Base-by-base conservation (phyloP, 2,888 invertebrate genomes). In the Fabriciana adippe region DNA sequence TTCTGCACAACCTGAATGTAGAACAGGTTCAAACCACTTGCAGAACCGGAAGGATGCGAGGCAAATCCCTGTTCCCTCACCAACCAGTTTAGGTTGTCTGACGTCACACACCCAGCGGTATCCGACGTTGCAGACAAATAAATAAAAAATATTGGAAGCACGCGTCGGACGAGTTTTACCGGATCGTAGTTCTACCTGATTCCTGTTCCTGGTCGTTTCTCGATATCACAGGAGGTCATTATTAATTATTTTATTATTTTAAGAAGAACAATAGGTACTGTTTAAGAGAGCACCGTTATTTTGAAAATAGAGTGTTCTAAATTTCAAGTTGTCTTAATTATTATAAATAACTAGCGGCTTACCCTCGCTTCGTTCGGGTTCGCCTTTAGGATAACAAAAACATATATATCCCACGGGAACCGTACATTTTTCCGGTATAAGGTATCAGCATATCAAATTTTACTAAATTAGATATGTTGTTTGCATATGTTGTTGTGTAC, bases 61-160 rank as follows among this genome's bases (percentile, higher is more conserved):
- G 90, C 89, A 91, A 92, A 92, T 92, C 92, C 92, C 91, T 91
- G 92, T 91, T 91, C 91, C 92, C 89, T 91, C 90, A 85, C 88
- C 89, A 92, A 92, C 92, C 92, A 91, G 92, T 92, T 92, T 92
- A 92, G 92, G 91, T 92, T 83, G 91, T 82, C 84, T 92, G 91
- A 92, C 92, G 92, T 92, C 92, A 92, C 92, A 92, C 89, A 78
- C 88, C 86, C 91, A 91, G 92, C 92, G 92, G 92, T 91, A 91
- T 87, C 88, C 87, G 87, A 90, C 91, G 89, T 83, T 90, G 89
- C 92, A 91, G 88, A 92, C 90, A 90, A 92, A 92, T 92, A 92
- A 92, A 91, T 90, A 91, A 92, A 92, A 92, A 92, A 90, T 91
- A 91, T 90, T 92, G 92, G 90, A 90, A 92, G 91, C 92, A 92